Evolutionary conservation across 2,888 invertebrate species (phyloP).

Genomic region (Mycalesis mineus): DNA sequence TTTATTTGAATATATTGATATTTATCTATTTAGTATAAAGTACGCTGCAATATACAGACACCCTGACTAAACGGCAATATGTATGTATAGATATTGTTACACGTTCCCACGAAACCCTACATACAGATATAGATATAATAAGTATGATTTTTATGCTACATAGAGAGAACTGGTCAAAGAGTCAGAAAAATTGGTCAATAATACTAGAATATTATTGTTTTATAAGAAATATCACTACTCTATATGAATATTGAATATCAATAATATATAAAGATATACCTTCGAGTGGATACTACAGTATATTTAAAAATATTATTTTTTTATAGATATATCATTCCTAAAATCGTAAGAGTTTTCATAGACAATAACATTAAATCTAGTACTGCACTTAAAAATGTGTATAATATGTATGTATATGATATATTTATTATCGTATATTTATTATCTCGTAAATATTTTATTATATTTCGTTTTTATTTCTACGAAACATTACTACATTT

Average conservation of each 20-base stretch:
- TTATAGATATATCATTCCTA: slow-evolving; percentile 17
- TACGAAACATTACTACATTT: slow-evolving; percentile 22
- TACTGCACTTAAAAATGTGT: slow-evolving; percentile 4
- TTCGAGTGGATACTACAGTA: slow-evolving; percentile 54
- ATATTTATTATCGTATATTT: slow-evolving; percentile 16
- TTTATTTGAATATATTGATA: slow-evolving; percentile 3
- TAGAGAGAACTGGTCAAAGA: slow-evolving; percentile 19
- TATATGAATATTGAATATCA: slow-evolving; percentile 35
- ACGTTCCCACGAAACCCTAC: slow-evolving; percentile 20
- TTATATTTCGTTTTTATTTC: slow-evolving; percentile 16
- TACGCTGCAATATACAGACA: slow-evolving; percentile 30
- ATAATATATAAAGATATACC: slow-evolving; percentile 37
- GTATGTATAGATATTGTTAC: slow-evolving; percentile 12
- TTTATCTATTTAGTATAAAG: slow-evolving; percentile 1
- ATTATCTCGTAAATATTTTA: slow-evolving; percentile 22
- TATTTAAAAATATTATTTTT: slow-evolving; percentile 25
- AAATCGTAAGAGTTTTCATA: slow-evolving; percentile 20
- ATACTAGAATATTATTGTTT: slow-evolving; percentile 14
- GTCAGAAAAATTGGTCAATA: slow-evolving; percentile 28
- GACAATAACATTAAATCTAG: neutral
- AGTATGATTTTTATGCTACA: slow-evolving; percentile 8
- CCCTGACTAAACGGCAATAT: slow-evolving; percentile 48
- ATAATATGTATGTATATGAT: slow-evolving; percentile 3
- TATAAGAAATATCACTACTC: slow-evolving; percentile 4
- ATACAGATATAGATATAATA: slow-evolving; percentile 25